Base-by-base conservation (phyloP, 2,113 vertebrate species). In the Polypterus senegalus region DNA sequence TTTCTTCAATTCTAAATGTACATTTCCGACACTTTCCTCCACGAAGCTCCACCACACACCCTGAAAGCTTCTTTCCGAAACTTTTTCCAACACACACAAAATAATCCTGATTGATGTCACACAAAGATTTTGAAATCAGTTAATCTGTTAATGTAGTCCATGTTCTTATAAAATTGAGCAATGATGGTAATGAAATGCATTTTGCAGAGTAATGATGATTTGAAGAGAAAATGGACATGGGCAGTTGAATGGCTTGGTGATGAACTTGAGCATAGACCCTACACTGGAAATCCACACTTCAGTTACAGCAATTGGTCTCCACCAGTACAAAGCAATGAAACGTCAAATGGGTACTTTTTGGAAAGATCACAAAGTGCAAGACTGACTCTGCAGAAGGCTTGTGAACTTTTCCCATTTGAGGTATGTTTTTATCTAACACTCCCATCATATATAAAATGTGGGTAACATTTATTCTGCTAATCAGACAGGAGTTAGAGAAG, bases 201-300 rank as follows among this genome's bases (percentile, higher is more conserved):
- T 47, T 60, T 66, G 46, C 87, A 99, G 96, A 96, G 94, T 74
- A 99, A 99, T 27, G 95, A 94, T 47, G 96, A 99, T 82, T 81
- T 99, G 72, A 99, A 99, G 77, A 90, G 96, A 49, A 99, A 98
- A 77, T 99, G 96, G 96, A 97, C 94, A 11, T 99, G 95, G 94
- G 96, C 96, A 27, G 95, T 99, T 53, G 96, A 99, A 73, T 99
- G 96, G 95, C 87, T 99, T 61, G 96, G 96, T 59, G 96, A 99
- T 0, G 96, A 99, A 77, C 83, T 99, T 52, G 96, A 99, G 76
- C 88, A 95, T 70, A 83, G 96, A 76, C 95, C 96, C 0, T 99
- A 98, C 72, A 94, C 93, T 61, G 94, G 93, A 71, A 98, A 97
- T 66, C 94, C 95, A 59, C 96, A 99, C 0, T 99, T 98, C 75